Evolutionary conservation across 64 coral and sea anemone species (phyloP).

Genomic region (Dendronephthya gigantea): DNA sequence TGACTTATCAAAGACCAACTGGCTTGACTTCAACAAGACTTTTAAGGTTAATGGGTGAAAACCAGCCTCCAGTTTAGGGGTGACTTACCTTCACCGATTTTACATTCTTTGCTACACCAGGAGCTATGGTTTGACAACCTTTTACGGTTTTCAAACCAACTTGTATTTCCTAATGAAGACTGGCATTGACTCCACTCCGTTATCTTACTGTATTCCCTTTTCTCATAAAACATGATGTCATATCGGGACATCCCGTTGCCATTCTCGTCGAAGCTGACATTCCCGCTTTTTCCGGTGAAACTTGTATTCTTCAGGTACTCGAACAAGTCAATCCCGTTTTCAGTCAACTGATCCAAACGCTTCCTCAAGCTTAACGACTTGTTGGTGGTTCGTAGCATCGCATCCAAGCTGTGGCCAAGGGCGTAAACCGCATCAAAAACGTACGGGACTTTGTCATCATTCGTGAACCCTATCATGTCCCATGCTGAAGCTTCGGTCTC

Average conservation of each 20-base stretch:
- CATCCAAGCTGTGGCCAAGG: background rate
- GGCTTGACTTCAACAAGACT: too few relatives aligned
- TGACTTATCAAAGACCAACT: too few relatives aligned
- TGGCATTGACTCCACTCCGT: constrained; percentile 49
- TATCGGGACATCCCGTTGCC: constrained; percentile 50
- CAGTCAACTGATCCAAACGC: background rate
- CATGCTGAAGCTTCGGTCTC: background rate
- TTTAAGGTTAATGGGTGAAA: too few relatives aligned
- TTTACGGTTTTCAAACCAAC: background rate
- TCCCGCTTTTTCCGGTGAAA: constrained; percentile 59
- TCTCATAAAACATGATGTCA: constrained; percentile 39
- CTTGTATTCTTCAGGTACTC: constrained; percentile 51
- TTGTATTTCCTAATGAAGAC: background rate
- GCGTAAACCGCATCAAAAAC: constrained; percentile 4
- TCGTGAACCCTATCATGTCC: background rate
- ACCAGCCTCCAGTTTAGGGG: too few relatives aligned
- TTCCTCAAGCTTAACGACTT: background rate
- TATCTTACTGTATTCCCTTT: constrained; percentile 27
- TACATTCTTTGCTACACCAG: background rate
- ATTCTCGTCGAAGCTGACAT: constrained; percentile 45
- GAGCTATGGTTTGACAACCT: background rate
- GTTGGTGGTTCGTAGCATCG: background rate
- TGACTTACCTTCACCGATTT: background rate
- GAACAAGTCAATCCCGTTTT: constrained; percentile 22
- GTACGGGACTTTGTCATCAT: background rate